phyloP scores from a whole-genome alignment of 2,797 vertebrate species.

The Morus bassanus region DNA sequence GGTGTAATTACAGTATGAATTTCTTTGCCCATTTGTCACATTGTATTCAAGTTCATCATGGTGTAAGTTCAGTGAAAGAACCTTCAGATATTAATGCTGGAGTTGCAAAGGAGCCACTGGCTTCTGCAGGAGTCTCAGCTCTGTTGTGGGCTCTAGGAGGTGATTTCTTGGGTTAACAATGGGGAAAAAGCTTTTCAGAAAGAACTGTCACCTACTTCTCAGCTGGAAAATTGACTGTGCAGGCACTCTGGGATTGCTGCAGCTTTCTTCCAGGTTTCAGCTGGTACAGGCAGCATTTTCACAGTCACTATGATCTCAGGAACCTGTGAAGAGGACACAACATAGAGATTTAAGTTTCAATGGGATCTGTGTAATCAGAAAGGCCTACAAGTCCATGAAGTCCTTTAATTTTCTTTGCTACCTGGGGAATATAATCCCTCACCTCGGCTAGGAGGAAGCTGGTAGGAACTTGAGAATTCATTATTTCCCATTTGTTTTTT shows the following conservation, averaged over 20 bases:
- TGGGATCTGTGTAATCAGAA: neutral
- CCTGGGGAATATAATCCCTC: neutral
- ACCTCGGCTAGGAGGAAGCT: neutral
- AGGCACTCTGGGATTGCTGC: neutral
- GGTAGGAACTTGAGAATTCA: neutral
- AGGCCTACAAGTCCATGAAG: neutral
- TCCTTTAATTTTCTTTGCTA: neutral
- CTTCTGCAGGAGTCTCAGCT: neutral
- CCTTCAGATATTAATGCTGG: neutral
- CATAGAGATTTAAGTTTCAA: neutral
- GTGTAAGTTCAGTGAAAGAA: neutral
- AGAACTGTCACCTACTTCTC: neutral
- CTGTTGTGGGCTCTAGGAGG: neutral
- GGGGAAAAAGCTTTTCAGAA: neutral
- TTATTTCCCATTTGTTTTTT: neutral
- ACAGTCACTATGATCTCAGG: neutral
- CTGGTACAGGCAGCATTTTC: neutral
- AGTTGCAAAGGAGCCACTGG: neutral
- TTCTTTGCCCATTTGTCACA: neutral
- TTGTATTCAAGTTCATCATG: neutral
- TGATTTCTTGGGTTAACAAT: neutral
- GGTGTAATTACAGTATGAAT: neutral
- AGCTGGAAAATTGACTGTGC: neutral
- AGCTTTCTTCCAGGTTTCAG: neutral
- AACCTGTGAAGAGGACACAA: neutral